Evolutionary conservation across 2,888 invertebrate genomes (phyloP).

Genomic region (Imbricaverruca yamaguchii): DNA sequence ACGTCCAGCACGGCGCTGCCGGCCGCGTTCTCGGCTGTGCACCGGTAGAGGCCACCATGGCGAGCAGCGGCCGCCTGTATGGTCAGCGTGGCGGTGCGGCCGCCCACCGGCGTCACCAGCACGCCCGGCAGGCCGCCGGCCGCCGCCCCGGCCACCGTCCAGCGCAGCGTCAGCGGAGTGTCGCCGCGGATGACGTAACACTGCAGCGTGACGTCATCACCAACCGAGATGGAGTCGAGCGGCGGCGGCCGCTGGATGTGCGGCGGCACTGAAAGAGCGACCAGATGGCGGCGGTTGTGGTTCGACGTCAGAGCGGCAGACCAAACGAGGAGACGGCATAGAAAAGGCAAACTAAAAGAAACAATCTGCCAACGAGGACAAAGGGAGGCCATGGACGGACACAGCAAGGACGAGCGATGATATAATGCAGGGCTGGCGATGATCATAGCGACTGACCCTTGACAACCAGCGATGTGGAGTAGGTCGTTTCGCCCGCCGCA

Average conservation of each 20-base stretch:
- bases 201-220: slow-evolving; percentile 35
- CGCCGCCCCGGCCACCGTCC: slow-evolving; percentile 41
- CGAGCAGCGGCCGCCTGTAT: slow-evolving; percentile 53
- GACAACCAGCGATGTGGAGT: slow-evolving; percentile 48
- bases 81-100: slow-evolving; percentile 57
- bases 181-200: slow-evolving; percentile 41
- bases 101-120: slow-evolving; percentile 40
- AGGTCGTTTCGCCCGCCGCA: slow-evolving; percentile 59
- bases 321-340: no score
- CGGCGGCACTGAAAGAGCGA: neutral
- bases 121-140: slow-evolving; percentile 29
- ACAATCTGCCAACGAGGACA: no score
- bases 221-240: slow-evolving; percentile 31
- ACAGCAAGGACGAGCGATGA: no score
- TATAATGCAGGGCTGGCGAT: neutral
- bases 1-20: slow-evolving; percentile 29
- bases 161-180: slow-evolving; percentile 41
- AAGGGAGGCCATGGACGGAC: no score
- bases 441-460: neutral
- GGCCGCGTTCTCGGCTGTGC: slow-evolving; percentile 40
- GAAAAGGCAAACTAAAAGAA: no score
- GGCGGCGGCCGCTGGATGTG: neutral
- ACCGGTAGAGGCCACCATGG: slow-evolving; percentile 51
- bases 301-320: no score
- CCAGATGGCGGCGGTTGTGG: no score